A percentile compares a stretch with the other conserved stretches of the same genome.
Evolutionary conservation across 2,113 vertebrate genomes (phyloP).

Genomic region (Callopanchax toddi): DNA sequence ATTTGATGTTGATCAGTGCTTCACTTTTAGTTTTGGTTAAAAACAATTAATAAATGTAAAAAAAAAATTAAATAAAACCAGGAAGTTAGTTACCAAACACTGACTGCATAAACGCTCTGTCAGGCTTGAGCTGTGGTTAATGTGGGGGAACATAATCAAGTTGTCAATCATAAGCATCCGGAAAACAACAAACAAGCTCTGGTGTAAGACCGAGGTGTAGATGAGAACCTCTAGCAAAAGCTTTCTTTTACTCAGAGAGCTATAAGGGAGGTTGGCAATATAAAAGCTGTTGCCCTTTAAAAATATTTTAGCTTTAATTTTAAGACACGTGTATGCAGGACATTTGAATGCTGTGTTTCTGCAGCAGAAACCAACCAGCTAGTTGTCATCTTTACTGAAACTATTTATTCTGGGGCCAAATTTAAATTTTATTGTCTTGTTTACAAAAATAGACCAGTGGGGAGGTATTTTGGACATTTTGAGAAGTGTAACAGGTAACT

Average conservation of each 20-base stretch:
- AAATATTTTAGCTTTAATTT: not conserved
- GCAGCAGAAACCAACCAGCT: not conserved
- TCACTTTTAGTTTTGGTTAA: not conserved
- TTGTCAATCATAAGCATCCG: constrained; percentile 12
- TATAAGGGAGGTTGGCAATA: not conserved
- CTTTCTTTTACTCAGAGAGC: not conserved
- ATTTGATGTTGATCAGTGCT: not conserved
- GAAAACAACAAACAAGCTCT: constrained; percentile 39
- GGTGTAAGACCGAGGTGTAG: constrained; percentile 17
- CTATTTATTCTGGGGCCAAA: fast-evolving
- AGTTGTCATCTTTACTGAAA: no score
- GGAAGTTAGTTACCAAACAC: constrained; percentile 27
- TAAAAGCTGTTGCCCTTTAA: no score
- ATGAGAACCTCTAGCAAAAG: not conserved
- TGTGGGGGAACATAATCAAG: constrained; percentile 18
- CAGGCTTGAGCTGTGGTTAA: constrained; percentile 29
- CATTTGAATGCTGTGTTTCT: not conserved
- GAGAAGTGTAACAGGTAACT: not conserved
- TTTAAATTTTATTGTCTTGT: not conserved
- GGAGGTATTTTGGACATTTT: not conserved
- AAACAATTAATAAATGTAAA: not conserved
- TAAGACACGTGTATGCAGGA: constrained; percentile 35
- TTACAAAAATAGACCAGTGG: not conserved
- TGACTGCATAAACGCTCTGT: not conserved
- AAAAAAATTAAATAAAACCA: not conserved